Conservation (phyloP, 2,113 vertebrate species). For the Cromileptes altivelis region DNA sequence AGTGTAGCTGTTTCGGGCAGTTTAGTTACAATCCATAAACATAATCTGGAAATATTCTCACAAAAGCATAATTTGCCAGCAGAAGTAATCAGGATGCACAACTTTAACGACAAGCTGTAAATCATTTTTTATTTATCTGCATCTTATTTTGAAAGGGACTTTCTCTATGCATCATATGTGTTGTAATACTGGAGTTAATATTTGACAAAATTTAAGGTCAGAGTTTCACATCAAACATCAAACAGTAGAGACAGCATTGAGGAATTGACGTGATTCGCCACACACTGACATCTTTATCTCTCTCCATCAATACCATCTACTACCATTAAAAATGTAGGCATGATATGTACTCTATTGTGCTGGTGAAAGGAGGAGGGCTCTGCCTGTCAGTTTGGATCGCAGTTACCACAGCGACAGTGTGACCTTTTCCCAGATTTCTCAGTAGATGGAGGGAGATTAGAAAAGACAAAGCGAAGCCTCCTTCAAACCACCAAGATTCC, state of each 20-base stretch:
- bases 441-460: conserved; percentile 42
- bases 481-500: background rate
- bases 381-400: conserved; percentile 3
- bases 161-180: background rate
- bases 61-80: background rate
- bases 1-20: too few species aligned
- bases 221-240: background rate
- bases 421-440: conserved; percentile 61
- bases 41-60: background rate
- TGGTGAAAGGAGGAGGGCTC: conserved; percentile 14
- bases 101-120: background rate
- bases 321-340: conserved; percentile 20
- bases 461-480: conserved; percentile 34
- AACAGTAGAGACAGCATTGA: too few species aligned
- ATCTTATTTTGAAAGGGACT: background rate
- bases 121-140: background rate
- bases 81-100: background rate
- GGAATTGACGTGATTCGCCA: background rate
- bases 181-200: background rate
- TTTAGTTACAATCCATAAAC: background rate
- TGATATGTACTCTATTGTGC: conserved; percentile 10
- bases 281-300: background rate
- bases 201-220: background rate
- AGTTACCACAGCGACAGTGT: conserved; percentile 63
- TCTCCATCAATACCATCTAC: background rate